Percentiles rank a stretch among this genome's conserved stretches.
Evolutionary conservation across 1,140 invertebrate genomes (phyloP).

Genomic region (Nymphalis io): DNA sequence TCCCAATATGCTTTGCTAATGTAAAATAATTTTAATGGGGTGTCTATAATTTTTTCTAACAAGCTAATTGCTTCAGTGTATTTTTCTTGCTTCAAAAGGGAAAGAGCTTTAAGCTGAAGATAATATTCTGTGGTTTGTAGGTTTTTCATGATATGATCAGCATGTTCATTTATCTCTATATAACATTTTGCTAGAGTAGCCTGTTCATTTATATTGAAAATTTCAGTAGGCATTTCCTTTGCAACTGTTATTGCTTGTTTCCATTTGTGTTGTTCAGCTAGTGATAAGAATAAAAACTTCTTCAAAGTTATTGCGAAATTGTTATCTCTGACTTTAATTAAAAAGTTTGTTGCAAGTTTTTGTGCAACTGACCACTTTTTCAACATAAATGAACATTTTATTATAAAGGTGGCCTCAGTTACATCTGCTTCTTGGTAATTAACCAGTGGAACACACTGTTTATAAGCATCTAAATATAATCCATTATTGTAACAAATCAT

Average conservation of each 20-base stretch:
- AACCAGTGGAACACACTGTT: constrained; percentile 65
- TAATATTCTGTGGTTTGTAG: constrained; percentile 57
- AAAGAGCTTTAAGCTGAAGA: constrained; percentile 61
- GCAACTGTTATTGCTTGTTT: constrained; percentile 62
- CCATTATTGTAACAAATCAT: constrained; percentile 79
- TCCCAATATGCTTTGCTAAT: constrained; percentile 86
- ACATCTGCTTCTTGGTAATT: constrained; percentile 66
- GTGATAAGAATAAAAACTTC: constrained; percentile 64
- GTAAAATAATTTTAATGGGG: constrained; percentile 82
- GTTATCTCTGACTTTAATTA: constrained; percentile 60
- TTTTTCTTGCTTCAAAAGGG: constrained; percentile 76
- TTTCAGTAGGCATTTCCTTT: constrained; percentile 53
- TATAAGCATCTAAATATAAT: constrained; percentile 81
- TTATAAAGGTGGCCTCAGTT: constrained; percentile 65
- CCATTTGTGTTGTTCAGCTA: constrained; percentile 78
- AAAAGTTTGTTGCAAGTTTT: constrained; percentile 76
- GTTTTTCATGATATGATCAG: constrained; percentile 52
- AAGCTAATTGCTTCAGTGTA: constrained; percentile 80
- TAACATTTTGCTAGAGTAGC: constrained; percentile 65
- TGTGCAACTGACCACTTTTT: constrained; percentile 83
- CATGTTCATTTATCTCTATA: constrained; percentile 60
- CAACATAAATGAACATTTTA: constrained; percentile 80
- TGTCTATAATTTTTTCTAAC: constrained; percentile 73
- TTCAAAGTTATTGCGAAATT: constrained; percentile 52
- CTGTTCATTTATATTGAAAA: constrained; percentile 50